These are phyloP conservation scores for Augochlorella aurata DNA, from an alignment of 2,888 invertebrate species.

Conservation along the genomic window DNA sequence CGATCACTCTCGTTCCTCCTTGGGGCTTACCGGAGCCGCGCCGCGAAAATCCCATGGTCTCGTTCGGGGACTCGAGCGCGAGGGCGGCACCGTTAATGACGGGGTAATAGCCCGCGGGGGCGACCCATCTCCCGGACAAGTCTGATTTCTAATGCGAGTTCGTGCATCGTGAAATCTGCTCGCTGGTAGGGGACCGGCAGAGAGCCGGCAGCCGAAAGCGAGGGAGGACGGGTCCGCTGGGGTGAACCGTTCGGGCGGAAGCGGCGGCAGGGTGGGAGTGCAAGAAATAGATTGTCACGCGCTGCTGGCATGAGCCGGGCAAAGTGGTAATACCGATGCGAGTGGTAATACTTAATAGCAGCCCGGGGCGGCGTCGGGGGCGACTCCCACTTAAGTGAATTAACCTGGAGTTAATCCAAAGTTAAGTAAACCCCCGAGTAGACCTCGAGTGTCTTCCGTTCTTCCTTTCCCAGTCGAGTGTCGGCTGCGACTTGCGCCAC, in stretches of 20 bases:
- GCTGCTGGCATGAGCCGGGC: slow-evolving; percentile 60
- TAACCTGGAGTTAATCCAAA: slow-evolving; percentile 81
- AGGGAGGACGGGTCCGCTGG: not conserved
- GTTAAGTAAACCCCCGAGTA: slow-evolving; percentile 80
- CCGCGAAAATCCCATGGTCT: slow-evolving; percentile 7
- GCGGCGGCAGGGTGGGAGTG: slow-evolving; percentile 21
- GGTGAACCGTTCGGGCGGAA: slow-evolving; percentile 17
- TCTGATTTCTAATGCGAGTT: slow-evolving; percentile 49
- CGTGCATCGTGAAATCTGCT: slow-evolving; percentile 54
- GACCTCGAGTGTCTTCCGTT: slow-evolving; percentile 71
- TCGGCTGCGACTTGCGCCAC: not conserved
- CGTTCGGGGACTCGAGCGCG: not conserved
- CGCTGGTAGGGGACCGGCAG: not conserved
- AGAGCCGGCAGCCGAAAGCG: not conserved
- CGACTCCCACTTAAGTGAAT: slow-evolving; percentile 80
- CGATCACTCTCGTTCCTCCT: slow-evolving; percentile 10
- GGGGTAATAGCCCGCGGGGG: slow-evolving; percentile 13
- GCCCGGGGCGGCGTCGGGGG: slow-evolving; percentile 77
- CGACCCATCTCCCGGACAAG: slow-evolving; percentile 39
- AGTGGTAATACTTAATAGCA: slow-evolving; percentile 78
- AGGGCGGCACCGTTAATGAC: slow-evolving; percentile 9
- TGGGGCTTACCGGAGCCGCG: not conserved
- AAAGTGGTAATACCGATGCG: slow-evolving; percentile 77
- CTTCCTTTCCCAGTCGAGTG: slow-evolving; percentile 52
- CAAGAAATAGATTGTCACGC: slow-evolving; percentile 53